phyloP scores from a whole-genome alignment of 1,140 invertebrate genomes.

The Vollenhovia emeryi region DNA sequence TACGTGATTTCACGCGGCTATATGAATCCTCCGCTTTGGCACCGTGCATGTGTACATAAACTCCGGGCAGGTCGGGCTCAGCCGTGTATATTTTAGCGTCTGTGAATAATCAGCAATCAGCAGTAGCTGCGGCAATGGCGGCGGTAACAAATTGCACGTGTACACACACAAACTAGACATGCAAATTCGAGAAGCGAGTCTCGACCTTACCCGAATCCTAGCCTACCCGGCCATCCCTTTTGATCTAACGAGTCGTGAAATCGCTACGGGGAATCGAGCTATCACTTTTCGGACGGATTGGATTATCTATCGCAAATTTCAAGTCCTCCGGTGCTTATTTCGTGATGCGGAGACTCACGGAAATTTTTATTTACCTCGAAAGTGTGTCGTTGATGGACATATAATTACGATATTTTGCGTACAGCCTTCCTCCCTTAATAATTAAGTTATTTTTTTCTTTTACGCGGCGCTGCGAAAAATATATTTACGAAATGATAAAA shows the following conservation, averaged over 20 bases:
- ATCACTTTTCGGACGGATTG: conserved; percentile 63
- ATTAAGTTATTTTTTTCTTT: background rate
- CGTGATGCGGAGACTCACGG: background rate
- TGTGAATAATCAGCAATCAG: conserved; percentile 79
- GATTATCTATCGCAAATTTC: conserved; percentile 24
- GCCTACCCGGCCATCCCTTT: conserved; percentile 70
- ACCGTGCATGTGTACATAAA: conserved; percentile 72
- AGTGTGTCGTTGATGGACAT: background rate
- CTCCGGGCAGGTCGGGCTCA: conserved; percentile 64
- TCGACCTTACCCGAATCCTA: conserved; percentile 69
- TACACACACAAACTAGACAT: conserved; percentile 74
- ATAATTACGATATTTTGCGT: background rate
- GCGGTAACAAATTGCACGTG: conserved; percentile 77
- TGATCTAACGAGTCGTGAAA: conserved; percentile 75
- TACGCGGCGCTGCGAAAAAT: background rate
- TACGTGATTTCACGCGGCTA: conserved; percentile 46
- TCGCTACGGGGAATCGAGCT: conserved; percentile 69
- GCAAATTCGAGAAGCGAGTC: conserved; percentile 73
- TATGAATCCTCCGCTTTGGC: conserved; percentile 68
- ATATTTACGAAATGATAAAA: background rate
- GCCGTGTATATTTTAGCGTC: conserved; percentile 77
- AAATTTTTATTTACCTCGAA: background rate
- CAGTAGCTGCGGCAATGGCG: conserved; percentile 76
- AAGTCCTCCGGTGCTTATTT: background rate
- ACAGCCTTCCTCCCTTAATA: background rate